Percentiles rank a stretch among this genome's conserved stretches.
phyloP scores from a whole-genome alignment of 2,888 invertebrate genomes.

The Bedellia somnulentella region DNA sequence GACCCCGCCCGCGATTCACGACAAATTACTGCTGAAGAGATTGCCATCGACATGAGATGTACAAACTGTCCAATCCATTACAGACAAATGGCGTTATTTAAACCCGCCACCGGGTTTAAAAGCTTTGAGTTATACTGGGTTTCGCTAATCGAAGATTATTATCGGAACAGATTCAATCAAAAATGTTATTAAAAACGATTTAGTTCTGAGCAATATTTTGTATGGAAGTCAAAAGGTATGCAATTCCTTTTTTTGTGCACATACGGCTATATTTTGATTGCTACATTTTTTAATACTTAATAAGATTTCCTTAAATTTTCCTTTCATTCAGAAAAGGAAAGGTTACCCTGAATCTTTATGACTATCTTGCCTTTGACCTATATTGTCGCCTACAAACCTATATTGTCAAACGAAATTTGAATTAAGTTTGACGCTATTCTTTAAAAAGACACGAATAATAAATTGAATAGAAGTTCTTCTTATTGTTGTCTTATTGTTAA shows the following conservation, averaged over 20 bases:
- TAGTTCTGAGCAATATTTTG: slow-evolving; percentile 15
- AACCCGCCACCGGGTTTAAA: slow-evolving; percentile 11
- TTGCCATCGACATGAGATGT: slow-evolving; percentile 36
- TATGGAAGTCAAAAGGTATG: too few species aligned
- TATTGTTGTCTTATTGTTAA: slow-evolving; percentile 27
- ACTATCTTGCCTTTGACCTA: too few species aligned
- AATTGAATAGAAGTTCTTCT: slow-evolving; percentile 31
- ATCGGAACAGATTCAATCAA: slow-evolving; percentile 42
- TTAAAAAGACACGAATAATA: too few species aligned
- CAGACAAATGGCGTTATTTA: slow-evolving; percentile 46
- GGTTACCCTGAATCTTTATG: too few species aligned
- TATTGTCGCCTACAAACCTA: too few species aligned
- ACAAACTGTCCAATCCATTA: slow-evolving; percentile 46
- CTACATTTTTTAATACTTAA: too few species aligned
- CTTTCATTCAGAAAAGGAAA: too few species aligned
- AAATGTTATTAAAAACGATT: slow-evolving; percentile 44
- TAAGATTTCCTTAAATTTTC: too few species aligned
- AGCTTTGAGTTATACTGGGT: slow-evolving; percentile 6
- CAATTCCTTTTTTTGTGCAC: too few species aligned
- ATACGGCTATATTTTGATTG: too few species aligned
- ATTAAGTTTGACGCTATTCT: too few species aligned
- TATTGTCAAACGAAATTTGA: too few species aligned
- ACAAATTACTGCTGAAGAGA: slow-evolving; percentile 52
- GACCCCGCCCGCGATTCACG: slow-evolving; percentile 16
- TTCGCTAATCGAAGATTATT: slow-evolving; percentile 44